Evolutionary conservation across 2,797 vertebrate species (phyloP), one percentile per base, ranked within the genome.

Genomic region (Intellagama lesueurii): DNA sequence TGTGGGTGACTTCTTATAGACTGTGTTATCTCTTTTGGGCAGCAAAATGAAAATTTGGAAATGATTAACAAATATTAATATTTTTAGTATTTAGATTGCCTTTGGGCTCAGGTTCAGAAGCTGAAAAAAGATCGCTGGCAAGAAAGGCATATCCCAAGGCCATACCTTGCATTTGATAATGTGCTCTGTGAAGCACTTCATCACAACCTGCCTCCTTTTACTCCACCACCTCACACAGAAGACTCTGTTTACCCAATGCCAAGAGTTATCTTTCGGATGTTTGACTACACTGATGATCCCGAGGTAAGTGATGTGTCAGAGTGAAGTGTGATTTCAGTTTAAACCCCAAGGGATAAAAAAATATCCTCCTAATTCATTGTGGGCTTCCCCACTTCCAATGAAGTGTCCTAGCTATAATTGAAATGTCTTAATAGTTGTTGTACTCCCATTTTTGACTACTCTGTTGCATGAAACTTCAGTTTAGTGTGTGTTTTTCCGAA

Each of bases 31-130:
- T 47, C 40, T 11, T 75, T 75, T 35, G n/a, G 16, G 32, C n/a
- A 12, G 49, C 35, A 26, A 14, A 4, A 4, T 40, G 22, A 56
- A 72, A 32, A 24, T 52, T 32, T 14, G 26, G 35, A 80, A 73
- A 26, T 47, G 12, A 32, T 56, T 90, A 40, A 92, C 17, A 5
- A 85, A 16, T 78, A 17, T 79, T 89, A 88, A 2, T 90, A 92
- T 90, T 88, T 91, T 95, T 87, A 99, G 99, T 99, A 99, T 96
- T 97, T 99, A 96, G 99, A 99, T 97, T 99, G 99, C 96, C 98
- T 99, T 49, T 99, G 98, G 98, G 97, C 98, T 92, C 99, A 99
- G 97, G 98, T 99, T 89, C 99, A 99, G 97, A 99, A 99, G 96
- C 89, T 99, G 92, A 99, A 99, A 93, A 99, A 99, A 73, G 99